These are phyloP conservation scores for Cydia splendana DNA, from an alignment of 1,140 invertebrate genomes.

Conservation along the genomic window DNA sequence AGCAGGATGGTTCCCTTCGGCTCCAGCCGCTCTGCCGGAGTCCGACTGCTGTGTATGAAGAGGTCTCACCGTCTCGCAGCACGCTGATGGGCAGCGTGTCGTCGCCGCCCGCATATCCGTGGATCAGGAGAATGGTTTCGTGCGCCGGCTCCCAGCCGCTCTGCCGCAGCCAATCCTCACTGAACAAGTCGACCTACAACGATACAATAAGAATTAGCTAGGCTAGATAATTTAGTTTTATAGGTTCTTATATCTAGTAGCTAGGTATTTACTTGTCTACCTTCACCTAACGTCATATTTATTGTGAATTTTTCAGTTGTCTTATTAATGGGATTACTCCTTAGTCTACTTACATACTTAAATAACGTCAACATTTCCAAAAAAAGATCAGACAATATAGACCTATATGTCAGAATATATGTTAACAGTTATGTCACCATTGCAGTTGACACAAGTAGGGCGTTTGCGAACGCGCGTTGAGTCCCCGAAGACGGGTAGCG, in stretches of 20 bases:
- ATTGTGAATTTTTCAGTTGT: too few species aligned
- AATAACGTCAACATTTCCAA: too few species aligned
- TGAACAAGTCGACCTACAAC: conserved; percentile 76
- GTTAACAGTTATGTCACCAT: background rate
- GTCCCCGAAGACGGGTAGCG: conserved; percentile 48
- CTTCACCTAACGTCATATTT: background rate
- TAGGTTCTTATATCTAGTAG: too few species aligned
- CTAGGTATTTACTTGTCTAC: background rate
- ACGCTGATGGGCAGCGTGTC: conserved; percentile 84
- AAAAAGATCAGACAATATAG: too few species aligned
- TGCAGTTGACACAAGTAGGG: background rate
- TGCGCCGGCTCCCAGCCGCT: conserved; percentile 83
- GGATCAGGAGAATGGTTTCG: conserved; percentile 85
- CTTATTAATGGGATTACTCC: too few species aligned
- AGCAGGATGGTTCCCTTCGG: background rate
- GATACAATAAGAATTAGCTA: background rate
- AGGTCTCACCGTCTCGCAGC: conserved; percentile 81
- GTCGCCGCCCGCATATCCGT: conserved; percentile 87
- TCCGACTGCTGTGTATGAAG: background rate
- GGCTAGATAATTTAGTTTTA: background rate
- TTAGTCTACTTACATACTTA: too few species aligned
- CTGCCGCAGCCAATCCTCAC: conserved; percentile 84
- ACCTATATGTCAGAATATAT: background rate
- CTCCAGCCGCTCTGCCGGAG: background rate
- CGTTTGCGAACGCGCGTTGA: conserved; percentile 34